Evolutionary conservation across 1,140 invertebrate genomes (phyloP), one percentile per base, ranked within the genome.

Genomic region (Achatina immaculata): DNA sequence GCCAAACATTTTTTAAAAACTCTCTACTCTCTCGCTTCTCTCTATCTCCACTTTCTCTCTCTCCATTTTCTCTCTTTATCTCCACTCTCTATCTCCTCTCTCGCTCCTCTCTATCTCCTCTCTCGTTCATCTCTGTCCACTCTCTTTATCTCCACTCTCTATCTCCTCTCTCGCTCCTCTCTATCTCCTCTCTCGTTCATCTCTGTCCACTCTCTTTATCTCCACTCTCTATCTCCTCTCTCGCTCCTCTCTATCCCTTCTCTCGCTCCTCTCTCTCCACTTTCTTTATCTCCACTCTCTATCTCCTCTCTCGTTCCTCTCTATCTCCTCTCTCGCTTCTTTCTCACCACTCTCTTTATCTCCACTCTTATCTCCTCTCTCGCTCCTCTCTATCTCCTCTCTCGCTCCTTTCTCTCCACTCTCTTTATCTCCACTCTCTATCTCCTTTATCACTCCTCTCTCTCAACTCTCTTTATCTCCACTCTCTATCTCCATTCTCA

Each of bases 171-270:
- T 43, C 40, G 34, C 65, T 74, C 66, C 73, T 78, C n/a, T 55
- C 80, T 81, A 28, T 65, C 24, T 78, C 38, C 42, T 31, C 14
- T 42, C 62, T 31, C 42, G 55, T 66, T 42, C 65, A 43, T 77
- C 7, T 62, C 73, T 65, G 14, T 16, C 40, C 51, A 45, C 31
- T 38, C 48, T 36, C 75, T 62, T 31, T 62, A 16, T 62, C 28
- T 55, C 7, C 24, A 28, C 6, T 28, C 40, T 28, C 16, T 38
- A 45, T 43, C 51, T 21, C 65, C 34, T 58, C n/a, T 62, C 40
- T 58, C 11, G 62, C 43, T 34, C 45, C 45, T 45, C 34, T 51
- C 66, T 11, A 31, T 55, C n/a, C 66, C 40, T 45, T 74, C 36
- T 78, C 55, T 14, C 62, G 42, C 75, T 24, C 74, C 42, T 24